Conservation (phyloP, 2,888 invertebrate species). For the Melieria crassipennis region DNA sequence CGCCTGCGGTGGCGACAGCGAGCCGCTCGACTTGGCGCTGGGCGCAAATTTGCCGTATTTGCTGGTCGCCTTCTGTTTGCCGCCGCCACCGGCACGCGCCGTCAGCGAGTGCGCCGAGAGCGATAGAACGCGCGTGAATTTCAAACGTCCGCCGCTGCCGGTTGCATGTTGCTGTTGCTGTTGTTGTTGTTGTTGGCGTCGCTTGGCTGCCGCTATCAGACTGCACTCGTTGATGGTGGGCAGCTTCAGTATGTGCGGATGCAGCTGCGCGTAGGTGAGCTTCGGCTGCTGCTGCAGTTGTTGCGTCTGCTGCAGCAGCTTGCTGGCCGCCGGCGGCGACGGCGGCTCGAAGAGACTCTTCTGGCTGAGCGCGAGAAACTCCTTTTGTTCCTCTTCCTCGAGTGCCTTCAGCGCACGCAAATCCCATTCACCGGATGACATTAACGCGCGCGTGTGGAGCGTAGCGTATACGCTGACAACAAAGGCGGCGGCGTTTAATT, state of each 20-base stretch:
- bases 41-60: constrained; percentile 36
- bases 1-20: constrained; percentile 52
- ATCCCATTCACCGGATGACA: constrained; percentile 66
- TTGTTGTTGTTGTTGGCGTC: constrained; percentile 30
- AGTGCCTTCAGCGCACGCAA: constrained; percentile 65
- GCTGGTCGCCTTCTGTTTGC: constrained; percentile 27
- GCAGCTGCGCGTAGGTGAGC: constrained; percentile 53
- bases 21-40: constrained; percentile 52
- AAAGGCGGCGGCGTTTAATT: too few species aligned
- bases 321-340: constrained; percentile 43
- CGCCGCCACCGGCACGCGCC: constrained; percentile 42
- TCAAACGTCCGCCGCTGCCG: constrained; percentile 44
- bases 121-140: constrained; percentile 58
- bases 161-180: constrained; percentile 40
- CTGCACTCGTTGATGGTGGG: constrained; percentile 63
- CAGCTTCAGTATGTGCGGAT: constrained; percentile 59
- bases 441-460: constrained; percentile 43
- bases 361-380: constrained; percentile 62
- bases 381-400: constrained; percentile 64
- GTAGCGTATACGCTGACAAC: not conserved
- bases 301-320: constrained; percentile 36
- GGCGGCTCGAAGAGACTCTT: constrained; percentile 58
- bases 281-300: constrained; percentile 28
- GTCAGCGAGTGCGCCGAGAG: constrained; percentile 58
- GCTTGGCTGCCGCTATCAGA: constrained; percentile 48